Base-by-base conservation (phyloP, 2,888 invertebrate species). In the Drosophila vallismaia region DNA sequence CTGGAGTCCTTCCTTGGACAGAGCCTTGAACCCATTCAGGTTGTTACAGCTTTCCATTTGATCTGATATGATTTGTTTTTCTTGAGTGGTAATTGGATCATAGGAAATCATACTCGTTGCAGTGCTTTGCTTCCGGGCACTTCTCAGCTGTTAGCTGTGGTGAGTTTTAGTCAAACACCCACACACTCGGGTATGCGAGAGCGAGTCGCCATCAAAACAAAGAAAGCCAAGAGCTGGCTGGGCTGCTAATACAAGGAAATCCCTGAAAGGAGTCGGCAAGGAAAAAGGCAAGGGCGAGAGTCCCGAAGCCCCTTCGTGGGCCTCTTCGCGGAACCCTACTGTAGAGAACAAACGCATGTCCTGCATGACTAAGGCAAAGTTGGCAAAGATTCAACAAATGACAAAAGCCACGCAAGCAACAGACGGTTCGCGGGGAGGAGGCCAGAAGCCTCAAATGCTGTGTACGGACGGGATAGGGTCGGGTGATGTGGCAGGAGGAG, bases 311-410 rank as follows among this genome's bases (percentile, higher is more conserved):
- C 4, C 33, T 33, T 33, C 33, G 10, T 4, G 33, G 10, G 33
- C 33, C 19, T 14, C 40, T 40, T 12, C 44, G 26, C 9, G 4
- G 36, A 29, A 57, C 4, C 12, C 8, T 4, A 45, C 59, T 59
- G 59, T 46, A 12, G 36, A 10, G 44, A 46, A 64, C 62, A 69
- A 73, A 73, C 40, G 69, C 73, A 46, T 71, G 76, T 76, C 56
- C 71, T 55, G 76, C 72, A 81, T 87, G 76, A 84, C 82, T 85
- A 69, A 76, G 76, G 76, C 76, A 66, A 68, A 78, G 72, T 76
- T 71, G 69, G 87, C 81, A 69, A 72, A 77, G 76, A 82, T 87
- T 83, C 83, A 84, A 79, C 86, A 87, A 88, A 84, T 84, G 88
- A 84, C 88, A 88, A 75, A 81, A 85, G 68, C 74, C 75, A 75